phyloP scores from a whole-genome alignment of 1,140 invertebrate genomes.

The Heliconius himera region DNA sequence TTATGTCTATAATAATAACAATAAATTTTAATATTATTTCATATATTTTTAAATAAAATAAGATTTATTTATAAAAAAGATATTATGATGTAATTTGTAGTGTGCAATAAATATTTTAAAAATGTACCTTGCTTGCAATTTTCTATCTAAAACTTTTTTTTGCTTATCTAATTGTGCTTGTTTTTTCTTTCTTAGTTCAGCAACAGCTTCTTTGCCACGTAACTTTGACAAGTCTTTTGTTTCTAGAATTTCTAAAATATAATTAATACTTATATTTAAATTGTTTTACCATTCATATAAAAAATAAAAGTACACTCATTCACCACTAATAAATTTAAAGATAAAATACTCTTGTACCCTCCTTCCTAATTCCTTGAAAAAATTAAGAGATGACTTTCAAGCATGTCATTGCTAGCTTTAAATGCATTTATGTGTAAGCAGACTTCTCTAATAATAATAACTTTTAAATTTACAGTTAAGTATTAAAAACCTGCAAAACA shows the following conservation, averaged over 20 bases:
- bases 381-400: too few relatives aligned
- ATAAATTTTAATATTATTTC: background rate
- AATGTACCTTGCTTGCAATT: constrained; percentile 65
- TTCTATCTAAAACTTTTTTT: constrained; percentile 70
- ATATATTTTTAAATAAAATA: background rate
- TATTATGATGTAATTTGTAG: constrained; percentile 47
- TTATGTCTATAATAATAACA: background rate
- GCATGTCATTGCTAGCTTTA: too few relatives aligned
- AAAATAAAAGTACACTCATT: too few relatives aligned
- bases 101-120: constrained; percentile 22
- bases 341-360: too few relatives aligned
- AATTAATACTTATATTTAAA: too few relatives aligned
- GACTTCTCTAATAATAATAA: too few relatives aligned
- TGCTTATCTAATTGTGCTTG: constrained; percentile 71
- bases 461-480: too few relatives aligned
- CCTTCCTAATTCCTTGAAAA: too few relatives aligned
- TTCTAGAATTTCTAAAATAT: constrained; percentile 44
- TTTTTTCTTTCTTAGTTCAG: constrained; percentile 57
- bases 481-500: too few relatives aligned
- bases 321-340: too few relatives aligned
- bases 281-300: too few relatives aligned
- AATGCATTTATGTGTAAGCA: too few relatives aligned
- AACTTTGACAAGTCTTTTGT: constrained; percentile 64
- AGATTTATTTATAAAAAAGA: constrained; percentile 42
- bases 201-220: constrained; percentile 66